Conservation (phyloP, 2,888 invertebrate species). For the Koerneria pararmatus region DNA sequence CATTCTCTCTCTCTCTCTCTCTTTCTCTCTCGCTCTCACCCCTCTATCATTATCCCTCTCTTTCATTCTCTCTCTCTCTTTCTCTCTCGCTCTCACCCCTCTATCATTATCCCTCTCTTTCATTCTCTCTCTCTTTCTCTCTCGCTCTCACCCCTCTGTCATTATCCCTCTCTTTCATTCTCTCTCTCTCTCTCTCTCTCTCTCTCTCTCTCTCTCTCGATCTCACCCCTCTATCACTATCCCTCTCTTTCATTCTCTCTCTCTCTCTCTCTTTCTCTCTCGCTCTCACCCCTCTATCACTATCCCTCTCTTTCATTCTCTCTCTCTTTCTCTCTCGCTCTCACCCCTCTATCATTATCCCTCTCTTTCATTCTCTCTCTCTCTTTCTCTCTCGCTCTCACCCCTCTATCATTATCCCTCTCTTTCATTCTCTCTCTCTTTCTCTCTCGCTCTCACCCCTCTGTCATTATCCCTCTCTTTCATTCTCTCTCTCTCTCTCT, state of each 20-base stretch:
- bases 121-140: not conserved
- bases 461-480: not conserved
- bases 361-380: slow-evolving; percentile 1
- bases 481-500: not conserved
- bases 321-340: slow-evolving; percentile 5
- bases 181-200: too few relatives aligned
- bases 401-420: not conserved
- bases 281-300: not conserved
- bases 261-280: not conserved
- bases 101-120: not conserved
- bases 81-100: not conserved
- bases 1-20: not conserved
- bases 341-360: not conserved
- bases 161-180: not conserved
- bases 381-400: too few relatives aligned
- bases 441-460: too few relatives aligned
- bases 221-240: not conserved
- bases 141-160: not conserved
- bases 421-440: not conserved
- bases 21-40: not conserved
- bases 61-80: not conserved
- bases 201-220: too few relatives aligned
- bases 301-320: not conserved
- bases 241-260: not conserved
- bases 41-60: too few relatives aligned